Conservation (phyloP, 2,797 vertebrate genomes). For the Eutrigla gurnardus region DNA sequence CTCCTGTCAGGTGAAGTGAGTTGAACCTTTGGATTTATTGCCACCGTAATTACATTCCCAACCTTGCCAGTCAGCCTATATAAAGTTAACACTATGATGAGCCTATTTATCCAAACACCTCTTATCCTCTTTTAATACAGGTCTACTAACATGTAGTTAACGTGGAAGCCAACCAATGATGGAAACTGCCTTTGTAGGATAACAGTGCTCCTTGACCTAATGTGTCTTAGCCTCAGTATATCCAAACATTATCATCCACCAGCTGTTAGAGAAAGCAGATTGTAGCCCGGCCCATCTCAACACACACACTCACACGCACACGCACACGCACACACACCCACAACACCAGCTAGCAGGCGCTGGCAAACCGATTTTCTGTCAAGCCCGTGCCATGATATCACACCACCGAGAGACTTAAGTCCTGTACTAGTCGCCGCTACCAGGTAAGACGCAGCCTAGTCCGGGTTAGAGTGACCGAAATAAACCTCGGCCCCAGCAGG, state of each 20-base stretch:
- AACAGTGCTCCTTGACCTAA: slow-evolving; percentile 12
- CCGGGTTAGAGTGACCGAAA: slow-evolving; percentile 59
- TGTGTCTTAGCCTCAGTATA: slow-evolving; percentile 28
- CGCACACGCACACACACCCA: not conserved
- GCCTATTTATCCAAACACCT: not conserved
- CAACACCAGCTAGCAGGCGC: slow-evolving; percentile 60
- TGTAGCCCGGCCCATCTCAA: slow-evolving; percentile 64
- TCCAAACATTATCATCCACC: slow-evolving; percentile 43
- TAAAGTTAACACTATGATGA: slow-evolving; percentile 1
- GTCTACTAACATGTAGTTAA: not conserved
- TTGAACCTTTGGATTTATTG: slow-evolving; percentile 4
- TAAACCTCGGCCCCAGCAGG: slow-evolving; percentile 39
- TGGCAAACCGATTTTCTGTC: slow-evolving; percentile 23
- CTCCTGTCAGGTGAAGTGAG: not conserved
- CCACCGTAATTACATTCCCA: not conserved
- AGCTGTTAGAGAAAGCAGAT: slow-evolving; percentile 58
- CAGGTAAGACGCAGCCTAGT: slow-evolving; percentile 71
- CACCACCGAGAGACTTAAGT: slow-evolving; percentile 21
- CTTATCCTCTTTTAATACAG: not conserved
- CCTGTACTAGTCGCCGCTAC: slow-evolving; percentile 29
- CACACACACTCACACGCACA: slow-evolving; percentile 3
- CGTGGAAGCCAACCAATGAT: not conserved
- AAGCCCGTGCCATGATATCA: slow-evolving; percentile 48
- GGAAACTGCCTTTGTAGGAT: not conserved
- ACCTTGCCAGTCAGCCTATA: not conserved